These are phyloP conservation scores for Itoplectis maculator DNA, from an alignment of 2,888 invertebrate species.

Conservation along the genomic window DNA sequence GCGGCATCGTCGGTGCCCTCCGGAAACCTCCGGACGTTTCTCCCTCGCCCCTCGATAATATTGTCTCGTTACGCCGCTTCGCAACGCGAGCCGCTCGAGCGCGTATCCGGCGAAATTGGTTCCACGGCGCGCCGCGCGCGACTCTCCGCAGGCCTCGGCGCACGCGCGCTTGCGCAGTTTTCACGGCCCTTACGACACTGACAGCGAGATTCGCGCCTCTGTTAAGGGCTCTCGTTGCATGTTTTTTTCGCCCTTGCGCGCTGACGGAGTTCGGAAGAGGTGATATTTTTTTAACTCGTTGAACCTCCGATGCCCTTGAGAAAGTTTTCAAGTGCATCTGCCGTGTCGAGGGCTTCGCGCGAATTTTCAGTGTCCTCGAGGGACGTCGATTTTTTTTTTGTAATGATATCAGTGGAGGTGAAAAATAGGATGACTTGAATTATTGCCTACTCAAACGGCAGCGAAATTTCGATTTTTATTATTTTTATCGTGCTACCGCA, in stretches of 20 bases:
- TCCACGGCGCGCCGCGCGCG: conserved; percentile 28
- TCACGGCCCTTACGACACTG: background rate
- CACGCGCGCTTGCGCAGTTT: background rate
- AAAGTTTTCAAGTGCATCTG: background rate
- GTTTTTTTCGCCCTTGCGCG: background rate
- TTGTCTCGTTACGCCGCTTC: conserved; percentile 55
- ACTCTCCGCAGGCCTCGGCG: background rate
- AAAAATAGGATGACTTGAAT: no score
- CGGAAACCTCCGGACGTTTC: conserved; percentile 58
- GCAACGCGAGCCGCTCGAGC: conserved; percentile 52
- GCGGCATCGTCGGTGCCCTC: conserved; percentile 44
- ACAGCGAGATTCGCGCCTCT: background rate
- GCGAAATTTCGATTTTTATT: background rate
- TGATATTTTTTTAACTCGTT: background rate
- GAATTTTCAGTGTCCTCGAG: background rate
- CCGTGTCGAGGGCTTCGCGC: background rate
- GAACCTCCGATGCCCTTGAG: background rate
- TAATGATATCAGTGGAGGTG: background rate
- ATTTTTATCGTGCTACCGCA: background rate
- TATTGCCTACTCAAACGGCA: no score
- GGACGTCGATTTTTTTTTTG: background rate
- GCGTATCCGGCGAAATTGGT: conserved; percentile 58
- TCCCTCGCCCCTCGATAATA: conserved; percentile 56
- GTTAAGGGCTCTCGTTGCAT: background rate
- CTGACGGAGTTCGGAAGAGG: background rate